Conservation (phyloP, 2,888 invertebrate genomes). For the Athalia circularis region DNA sequence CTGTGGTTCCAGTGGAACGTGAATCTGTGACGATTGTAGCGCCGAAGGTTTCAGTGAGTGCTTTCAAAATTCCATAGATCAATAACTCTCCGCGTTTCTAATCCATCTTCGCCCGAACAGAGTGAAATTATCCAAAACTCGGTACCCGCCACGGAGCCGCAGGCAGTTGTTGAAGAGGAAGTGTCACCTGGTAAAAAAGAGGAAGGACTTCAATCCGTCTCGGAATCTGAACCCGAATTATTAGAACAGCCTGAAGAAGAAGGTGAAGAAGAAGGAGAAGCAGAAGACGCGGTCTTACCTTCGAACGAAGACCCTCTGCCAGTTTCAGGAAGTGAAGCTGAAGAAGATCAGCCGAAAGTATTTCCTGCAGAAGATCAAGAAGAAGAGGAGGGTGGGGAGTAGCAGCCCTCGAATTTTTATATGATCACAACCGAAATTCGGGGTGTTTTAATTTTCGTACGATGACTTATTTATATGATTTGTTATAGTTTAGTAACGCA, state of each 20-base stretch:
- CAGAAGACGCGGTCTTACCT: not conserved
- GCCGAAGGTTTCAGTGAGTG: constrained; percentile 37
- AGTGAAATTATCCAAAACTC: too few relatives aligned
- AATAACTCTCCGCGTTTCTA: too few relatives aligned
- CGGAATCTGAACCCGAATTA: too few relatives aligned
- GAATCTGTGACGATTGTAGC: not conserved
- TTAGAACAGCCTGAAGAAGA: too few relatives aligned
- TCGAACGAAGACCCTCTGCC: not conserved
- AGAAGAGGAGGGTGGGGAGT: constrained; percentile 15
- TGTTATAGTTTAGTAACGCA: too few relatives aligned
- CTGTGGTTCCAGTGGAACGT: not conserved
- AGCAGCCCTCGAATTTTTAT: not conserved
- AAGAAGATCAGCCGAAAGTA: constrained; percentile 37
- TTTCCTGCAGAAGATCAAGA: constrained; percentile 30
- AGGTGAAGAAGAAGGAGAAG: not conserved
- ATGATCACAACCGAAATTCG: not conserved
- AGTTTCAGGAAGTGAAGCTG: constrained; percentile 35
- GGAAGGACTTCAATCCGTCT: too few relatives aligned
- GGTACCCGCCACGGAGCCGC: too few relatives aligned
- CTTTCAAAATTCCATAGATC: not conserved
- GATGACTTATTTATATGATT: too few relatives aligned
- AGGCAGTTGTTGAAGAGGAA: too few relatives aligned
- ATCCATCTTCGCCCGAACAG: too few relatives aligned
- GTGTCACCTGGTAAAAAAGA: too few relatives aligned
- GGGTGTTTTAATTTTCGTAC: too few relatives aligned